Base-by-base conservation (phyloP, 1,140 invertebrate species). In the Mesaphorura yosii region DNA sequence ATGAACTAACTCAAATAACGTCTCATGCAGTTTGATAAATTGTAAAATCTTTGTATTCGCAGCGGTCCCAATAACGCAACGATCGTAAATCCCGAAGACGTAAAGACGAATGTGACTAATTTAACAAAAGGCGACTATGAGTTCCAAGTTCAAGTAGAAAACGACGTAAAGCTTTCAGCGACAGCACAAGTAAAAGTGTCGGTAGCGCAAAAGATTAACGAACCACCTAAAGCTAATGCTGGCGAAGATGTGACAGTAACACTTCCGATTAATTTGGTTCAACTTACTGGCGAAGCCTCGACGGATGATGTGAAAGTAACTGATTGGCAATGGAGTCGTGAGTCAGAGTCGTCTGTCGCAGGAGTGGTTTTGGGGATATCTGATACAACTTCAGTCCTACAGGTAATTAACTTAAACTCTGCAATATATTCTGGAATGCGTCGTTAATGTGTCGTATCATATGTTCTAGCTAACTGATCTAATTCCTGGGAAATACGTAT, bases 161-260 rank as follows among this genome's bases (percentile, higher is more conserved):
- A 95, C 69, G 82, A 84, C 59, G 83, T 82, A 64, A 81, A 81
- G 37, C 90, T 92, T 64, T 78, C 79, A 19, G 81, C 82, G 22
- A 77, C 75, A 15, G 80, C 83, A 67, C 76, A 74, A 29, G 78
- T 84, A 20, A 76, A 74, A 64, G 74, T 94, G 15, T 84, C 78
- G 58, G 88, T 95, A n/a, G 84, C 86, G 52, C 88, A 93, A 73
- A 88, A 88, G 72, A 82, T 84, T 69, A 96, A 96, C 72, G 81
- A 83, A 23, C 75, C 84, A 6, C 90, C 90, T 0, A 81, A 82
- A 66, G 89, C 89, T 1, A 82, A 88, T 67, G 89, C 85, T 20
- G 90, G 88, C 23, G 84, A 83, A 1, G 84, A 91, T 70, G 78
- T 83, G 64, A 80, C 80, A 27, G 71, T 92, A 1, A 74, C 78